phyloP scores from a whole-genome alignment of 2,797 vertebrate genomes.

The Manis pentadactyla region DNA sequence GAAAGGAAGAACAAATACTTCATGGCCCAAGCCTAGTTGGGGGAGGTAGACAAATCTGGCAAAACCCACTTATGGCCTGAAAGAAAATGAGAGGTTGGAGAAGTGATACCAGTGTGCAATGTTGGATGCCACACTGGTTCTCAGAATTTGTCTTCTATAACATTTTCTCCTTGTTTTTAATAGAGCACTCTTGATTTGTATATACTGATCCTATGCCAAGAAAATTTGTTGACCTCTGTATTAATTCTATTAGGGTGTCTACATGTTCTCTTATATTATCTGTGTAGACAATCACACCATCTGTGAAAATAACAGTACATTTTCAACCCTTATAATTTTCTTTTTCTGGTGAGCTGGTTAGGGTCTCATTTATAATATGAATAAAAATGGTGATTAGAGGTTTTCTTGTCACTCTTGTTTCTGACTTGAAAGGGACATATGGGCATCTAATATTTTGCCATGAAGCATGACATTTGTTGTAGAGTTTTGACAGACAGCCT shows the following conservation, averaged over 20 bases:
- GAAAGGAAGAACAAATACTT: not conserved
- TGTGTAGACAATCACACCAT: not conserved
- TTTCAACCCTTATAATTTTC: not conserved
- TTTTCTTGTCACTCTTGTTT: not conserved
- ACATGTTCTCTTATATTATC: not conserved
- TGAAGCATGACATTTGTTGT: not conserved
- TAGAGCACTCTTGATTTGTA: not conserved
- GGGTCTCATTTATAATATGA: not conserved
- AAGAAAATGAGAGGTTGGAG: not conserved
- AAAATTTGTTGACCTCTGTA: not conserved
- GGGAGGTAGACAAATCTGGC: not conserved
- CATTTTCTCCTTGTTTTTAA: constrained; percentile 17
- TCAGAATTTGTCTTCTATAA: not conserved
- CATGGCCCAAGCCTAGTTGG: not conserved
- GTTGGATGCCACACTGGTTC: not conserved
- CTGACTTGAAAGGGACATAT: not conserved
- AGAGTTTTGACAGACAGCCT: not conserved
- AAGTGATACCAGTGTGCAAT: not conserved
- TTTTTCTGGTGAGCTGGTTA: not conserved
- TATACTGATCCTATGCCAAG: not conserved
- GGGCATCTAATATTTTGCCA: not conserved
- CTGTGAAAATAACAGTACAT: not conserved
- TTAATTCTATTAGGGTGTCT: constrained; percentile 36
- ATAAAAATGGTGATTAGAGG: not conserved
- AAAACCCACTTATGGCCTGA: not conserved